Conservation (phyloP, 2,888 invertebrate genomes). For the Drosophila atripex region DNA sequence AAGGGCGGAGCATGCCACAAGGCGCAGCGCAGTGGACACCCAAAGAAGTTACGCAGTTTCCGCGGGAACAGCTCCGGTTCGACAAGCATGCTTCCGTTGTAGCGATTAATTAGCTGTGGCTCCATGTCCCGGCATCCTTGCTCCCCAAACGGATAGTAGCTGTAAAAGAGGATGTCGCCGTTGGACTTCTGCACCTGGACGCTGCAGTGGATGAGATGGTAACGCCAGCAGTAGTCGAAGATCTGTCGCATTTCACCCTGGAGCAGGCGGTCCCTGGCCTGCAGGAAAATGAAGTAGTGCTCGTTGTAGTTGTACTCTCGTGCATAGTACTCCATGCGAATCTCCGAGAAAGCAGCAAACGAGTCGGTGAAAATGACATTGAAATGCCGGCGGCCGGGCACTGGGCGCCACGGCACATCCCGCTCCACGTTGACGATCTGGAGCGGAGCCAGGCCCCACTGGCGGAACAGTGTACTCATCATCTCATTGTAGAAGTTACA, state of each 20-base stretch:
- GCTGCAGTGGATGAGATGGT: slow-evolving; percentile 76
- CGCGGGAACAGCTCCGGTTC: slow-evolving; percentile 56
- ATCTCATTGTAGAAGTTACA: slow-evolving; percentile 74
- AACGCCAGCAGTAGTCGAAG: slow-evolving; percentile 74
- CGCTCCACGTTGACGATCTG: slow-evolving; percentile 65
- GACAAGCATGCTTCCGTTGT: slow-evolving; percentile 49
- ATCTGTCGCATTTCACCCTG: slow-evolving; percentile 66
- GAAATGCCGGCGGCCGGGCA: slow-evolving; percentile 58
- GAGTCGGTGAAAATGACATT: slow-evolving; percentile 75
- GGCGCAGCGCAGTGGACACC: slow-evolving; percentile 61
- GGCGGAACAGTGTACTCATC: slow-evolving; percentile 59
- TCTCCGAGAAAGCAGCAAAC: slow-evolving; percentile 68
- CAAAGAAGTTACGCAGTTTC: slow-evolving; percentile 68
- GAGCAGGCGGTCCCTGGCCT: slow-evolving; percentile 57
- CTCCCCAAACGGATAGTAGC: slow-evolving; percentile 70
- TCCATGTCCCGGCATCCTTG: slow-evolving; percentile 49
- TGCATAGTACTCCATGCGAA: slow-evolving; percentile 64
- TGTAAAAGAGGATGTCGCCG: slow-evolving; percentile 72
- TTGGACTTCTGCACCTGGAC: slow-evolving; percentile 69
- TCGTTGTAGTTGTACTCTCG: slow-evolving; percentile 69
- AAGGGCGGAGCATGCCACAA: slow-evolving; percentile 62
- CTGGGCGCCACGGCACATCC: slow-evolving; percentile 15
- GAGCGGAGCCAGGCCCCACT: slow-evolving; percentile 60
- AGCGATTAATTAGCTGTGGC: slow-evolving; percentile 64
- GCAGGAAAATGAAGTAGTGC: slow-evolving; percentile 76